Evolutionary conservation across 2,113 vertebrate species (phyloP).

Genomic region (Barbus barbus): DNA sequence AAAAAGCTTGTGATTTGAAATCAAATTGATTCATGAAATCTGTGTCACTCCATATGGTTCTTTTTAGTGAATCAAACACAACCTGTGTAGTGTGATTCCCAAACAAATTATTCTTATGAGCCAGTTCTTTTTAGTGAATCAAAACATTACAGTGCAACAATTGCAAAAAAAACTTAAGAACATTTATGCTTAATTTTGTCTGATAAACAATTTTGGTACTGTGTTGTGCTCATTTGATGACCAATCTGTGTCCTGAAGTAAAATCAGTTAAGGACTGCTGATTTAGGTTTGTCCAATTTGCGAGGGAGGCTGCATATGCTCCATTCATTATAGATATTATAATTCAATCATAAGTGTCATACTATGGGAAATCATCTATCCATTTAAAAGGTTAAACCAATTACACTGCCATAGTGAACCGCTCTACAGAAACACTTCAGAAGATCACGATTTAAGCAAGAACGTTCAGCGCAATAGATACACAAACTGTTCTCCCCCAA

Average conservation of each 20-base stretch:
- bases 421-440: slow-evolving; percentile 11
- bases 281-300: background rate
- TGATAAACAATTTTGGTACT: background rate
- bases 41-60: too few species aligned
- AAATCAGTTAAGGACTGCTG: background rate
- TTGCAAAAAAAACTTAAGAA: too few species aligned
- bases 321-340: slow-evolving; percentile 30
- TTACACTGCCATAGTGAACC: slow-evolving; percentile 26
- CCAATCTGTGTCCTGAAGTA: background rate
- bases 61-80: too few species aligned
- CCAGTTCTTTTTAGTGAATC: too few species aligned
- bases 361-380: slow-evolving; percentile 36
- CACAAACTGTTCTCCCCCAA: slow-evolving; percentile 22
- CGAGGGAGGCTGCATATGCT: slow-evolving; percentile 26
- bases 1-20: too few species aligned
- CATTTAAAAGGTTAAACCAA: slow-evolving; percentile 45
- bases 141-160: too few species aligned
- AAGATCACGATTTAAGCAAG: slow-evolving; percentile 6
- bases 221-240: background rate
- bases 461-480: background rate
- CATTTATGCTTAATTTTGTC: too few species aligned
- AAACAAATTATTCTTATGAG: too few species aligned
- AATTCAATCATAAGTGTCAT: slow-evolving; percentile 14
- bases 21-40: too few species aligned
- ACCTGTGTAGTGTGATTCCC: too few species aligned